Percentiles rank a stretch among this genome's conserved stretches.
Conservation (phyloP, 2,888 invertebrate species). For the Cyclophora punctaria region DNA sequence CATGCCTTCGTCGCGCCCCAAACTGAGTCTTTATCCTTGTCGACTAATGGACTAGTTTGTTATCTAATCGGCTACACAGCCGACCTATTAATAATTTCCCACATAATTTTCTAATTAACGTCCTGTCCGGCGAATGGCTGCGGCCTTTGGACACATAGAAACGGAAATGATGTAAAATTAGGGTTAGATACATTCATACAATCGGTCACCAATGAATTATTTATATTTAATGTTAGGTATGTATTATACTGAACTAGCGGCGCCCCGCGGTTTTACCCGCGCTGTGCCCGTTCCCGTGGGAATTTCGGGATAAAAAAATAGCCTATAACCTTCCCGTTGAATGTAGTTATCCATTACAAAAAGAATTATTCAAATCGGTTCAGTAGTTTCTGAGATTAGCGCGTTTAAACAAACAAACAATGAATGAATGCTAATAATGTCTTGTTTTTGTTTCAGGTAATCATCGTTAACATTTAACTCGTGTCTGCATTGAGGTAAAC, state of each 20-base stretch:
- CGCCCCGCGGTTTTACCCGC: too few relatives aligned
- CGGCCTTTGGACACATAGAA: slow-evolving; percentile 45
- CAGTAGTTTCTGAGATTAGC: too few relatives aligned
- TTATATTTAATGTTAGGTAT: slow-evolving; percentile 18
- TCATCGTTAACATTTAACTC: slow-evolving; percentile 28
- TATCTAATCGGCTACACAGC: slow-evolving; percentile 70
- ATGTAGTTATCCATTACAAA: too few relatives aligned
- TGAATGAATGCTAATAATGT: slow-evolving; percentile 24
- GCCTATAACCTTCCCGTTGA: too few relatives aligned
- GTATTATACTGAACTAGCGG: too few relatives aligned
- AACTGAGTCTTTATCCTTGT: slow-evolving; percentile 45
- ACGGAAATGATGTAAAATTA: slow-evolving; percentile 54
- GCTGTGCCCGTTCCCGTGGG: too few relatives aligned
- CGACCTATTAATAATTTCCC: slow-evolving; percentile 71
- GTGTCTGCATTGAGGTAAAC: slow-evolving; percentile 27
- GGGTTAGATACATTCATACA: slow-evolving; percentile 27
- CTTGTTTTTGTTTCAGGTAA: slow-evolving; percentile 65
- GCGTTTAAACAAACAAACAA: too few relatives aligned
- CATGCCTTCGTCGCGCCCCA: slow-evolving; percentile 24
- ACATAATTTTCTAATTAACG: slow-evolving; percentile 72
- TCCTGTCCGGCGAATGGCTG: slow-evolving; percentile 49
- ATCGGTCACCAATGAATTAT: slow-evolving; percentile 24
- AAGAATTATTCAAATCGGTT: too few relatives aligned
- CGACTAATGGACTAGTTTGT: slow-evolving; percentile 72
- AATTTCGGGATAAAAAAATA: too few relatives aligned